phyloP scores from a whole-genome alignment of 1,140 invertebrate species.

The Plodia interpunctella region DNA sequence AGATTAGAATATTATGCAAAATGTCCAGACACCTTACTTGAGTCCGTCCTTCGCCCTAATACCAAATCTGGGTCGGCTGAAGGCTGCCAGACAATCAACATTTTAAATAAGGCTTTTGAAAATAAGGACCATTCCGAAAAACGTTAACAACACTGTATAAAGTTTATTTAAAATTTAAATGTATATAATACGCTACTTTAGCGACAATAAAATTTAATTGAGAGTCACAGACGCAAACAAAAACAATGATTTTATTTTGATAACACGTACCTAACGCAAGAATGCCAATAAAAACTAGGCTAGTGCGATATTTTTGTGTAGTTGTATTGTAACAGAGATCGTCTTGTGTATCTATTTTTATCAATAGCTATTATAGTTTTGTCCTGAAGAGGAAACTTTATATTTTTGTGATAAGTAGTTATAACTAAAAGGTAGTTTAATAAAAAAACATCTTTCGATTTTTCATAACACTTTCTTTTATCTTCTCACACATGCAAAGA shows the following conservation, averaged over 20 bases:
- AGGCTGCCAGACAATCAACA: constrained; percentile 68
- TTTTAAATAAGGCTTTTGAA: constrained; percentile 59
- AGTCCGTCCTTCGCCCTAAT: constrained; percentile 64
- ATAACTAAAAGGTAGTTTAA: too few relatives aligned
- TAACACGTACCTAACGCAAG: not conserved
- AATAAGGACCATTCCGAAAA: too few relatives aligned
- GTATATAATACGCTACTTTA: not conserved
- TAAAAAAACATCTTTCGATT: too few relatives aligned
- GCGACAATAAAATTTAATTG: not conserved
- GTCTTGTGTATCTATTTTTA: too few relatives aligned
- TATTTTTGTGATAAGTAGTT: too few relatives aligned
- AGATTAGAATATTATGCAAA: constrained; percentile 61
- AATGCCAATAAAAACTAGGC: too few relatives aligned
- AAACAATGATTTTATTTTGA: not conserved
- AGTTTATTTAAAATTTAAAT: too few relatives aligned
- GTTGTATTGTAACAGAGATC: too few relatives aligned
- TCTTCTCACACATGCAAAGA: not conserved
- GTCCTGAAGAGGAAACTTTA: too few relatives aligned
- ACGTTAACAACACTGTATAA: not conserved
- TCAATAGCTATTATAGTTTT: too few relatives aligned
- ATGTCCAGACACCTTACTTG: constrained; percentile 52
- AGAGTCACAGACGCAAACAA: not conserved
- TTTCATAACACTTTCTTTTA: too few relatives aligned
- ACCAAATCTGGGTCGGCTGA: constrained; percentile 60
- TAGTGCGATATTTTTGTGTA: too few relatives aligned